A percentile compares a stretch with the other conserved stretches of the same genome.
Evolutionary conservation across 2,888 invertebrate species (phyloP).

Genomic region (Nomada goodeniana): DNA sequence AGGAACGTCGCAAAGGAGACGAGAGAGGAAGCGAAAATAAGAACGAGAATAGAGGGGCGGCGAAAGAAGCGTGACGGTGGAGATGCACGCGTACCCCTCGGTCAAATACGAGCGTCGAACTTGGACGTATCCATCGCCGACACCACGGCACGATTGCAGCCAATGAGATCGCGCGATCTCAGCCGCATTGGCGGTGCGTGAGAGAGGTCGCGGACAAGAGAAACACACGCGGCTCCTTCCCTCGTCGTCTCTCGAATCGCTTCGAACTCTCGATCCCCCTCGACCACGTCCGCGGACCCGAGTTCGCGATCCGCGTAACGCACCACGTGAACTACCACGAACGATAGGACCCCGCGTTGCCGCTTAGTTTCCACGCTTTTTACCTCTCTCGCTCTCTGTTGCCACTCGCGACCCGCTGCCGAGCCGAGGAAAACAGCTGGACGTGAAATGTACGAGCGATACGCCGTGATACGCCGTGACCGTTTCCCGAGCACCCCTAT

Average conservation of each 20-base stretch:
- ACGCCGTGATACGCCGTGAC: constrained; percentile 56
- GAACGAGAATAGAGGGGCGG: neutral
- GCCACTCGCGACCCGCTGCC: constrained; percentile 4
- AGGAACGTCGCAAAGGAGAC: neutral
- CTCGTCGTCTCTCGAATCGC: constrained; percentile 21
- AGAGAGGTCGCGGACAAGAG: constrained; percentile 69
- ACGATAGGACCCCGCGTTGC: neutral
- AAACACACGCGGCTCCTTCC: constrained; percentile 69
- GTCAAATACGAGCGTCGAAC: constrained; percentile 71
- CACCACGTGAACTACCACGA: no score
- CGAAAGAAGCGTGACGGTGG: constrained; percentile 16
- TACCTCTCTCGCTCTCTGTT: constrained; percentile 1
- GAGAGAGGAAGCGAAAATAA: neutral
- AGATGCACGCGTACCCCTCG: constrained; percentile 57
- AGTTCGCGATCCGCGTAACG: neutral
- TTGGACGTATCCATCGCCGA: constrained; percentile 75
- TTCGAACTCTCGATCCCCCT: constrained; percentile 8
- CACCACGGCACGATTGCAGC: constrained; percentile 74
- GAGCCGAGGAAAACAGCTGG: constrained; percentile 22
- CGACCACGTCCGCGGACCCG: constrained; percentile 14
- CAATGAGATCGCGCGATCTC: constrained; percentile 76
- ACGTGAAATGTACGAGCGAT: constrained; percentile 29
- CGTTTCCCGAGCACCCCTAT: constrained; percentile 38
- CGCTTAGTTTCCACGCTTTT: neutral
- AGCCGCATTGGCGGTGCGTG: constrained; percentile 76